Percentiles rank a stretch among this genome's conserved stretches.
Evolutionary conservation across 2,888 invertebrate species (phyloP).

Genomic region (Aricia artaxerxes): DNA sequence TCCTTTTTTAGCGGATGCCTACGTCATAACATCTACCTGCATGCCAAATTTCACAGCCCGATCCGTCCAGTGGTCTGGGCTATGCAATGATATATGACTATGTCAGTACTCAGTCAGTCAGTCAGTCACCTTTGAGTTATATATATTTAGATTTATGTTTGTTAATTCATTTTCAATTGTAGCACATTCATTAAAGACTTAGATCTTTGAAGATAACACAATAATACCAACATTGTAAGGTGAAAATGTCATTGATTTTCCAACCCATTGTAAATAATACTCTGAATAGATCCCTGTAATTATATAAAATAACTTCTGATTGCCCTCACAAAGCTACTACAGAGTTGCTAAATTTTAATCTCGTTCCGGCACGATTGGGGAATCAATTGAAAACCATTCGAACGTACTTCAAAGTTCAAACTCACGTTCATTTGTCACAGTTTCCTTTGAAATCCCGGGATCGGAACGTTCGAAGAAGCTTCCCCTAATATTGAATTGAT

Average conservation of each 20-base stretch:
- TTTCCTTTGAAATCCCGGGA: conserved; percentile 46
- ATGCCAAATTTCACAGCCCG: too few relatives aligned
- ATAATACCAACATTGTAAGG: background rate
- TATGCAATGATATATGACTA: too few relatives aligned
- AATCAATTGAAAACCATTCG: conserved; percentile 54
- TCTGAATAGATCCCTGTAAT: conserved; percentile 32
- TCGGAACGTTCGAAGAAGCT: conserved; percentile 33
- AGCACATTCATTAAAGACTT: background rate
- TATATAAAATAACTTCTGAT: conserved; percentile 36
- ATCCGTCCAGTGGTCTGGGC: too few relatives aligned
- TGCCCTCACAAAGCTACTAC: conserved; percentile 35
- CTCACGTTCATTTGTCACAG: conserved; percentile 70
- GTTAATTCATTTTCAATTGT: too few relatives aligned
- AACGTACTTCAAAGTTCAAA: conserved; percentile 62
- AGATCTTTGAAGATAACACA: background rate
- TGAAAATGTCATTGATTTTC: conserved; percentile 12
- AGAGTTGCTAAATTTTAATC: conserved; percentile 48
- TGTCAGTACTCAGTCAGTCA: too few relatives aligned
- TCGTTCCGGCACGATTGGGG: conserved; percentile 47
- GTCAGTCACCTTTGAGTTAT: too few relatives aligned
- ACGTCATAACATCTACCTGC: too few relatives aligned
- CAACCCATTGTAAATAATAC: conserved; percentile 12
- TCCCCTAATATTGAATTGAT: conserved; percentile 30
- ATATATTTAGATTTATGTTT: too few relatives aligned
- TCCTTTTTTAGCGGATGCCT: too few relatives aligned